Base-by-base conservation (phyloP, 2,888 invertebrate genomes). In the Polydrusus pterygomalis region DNA sequence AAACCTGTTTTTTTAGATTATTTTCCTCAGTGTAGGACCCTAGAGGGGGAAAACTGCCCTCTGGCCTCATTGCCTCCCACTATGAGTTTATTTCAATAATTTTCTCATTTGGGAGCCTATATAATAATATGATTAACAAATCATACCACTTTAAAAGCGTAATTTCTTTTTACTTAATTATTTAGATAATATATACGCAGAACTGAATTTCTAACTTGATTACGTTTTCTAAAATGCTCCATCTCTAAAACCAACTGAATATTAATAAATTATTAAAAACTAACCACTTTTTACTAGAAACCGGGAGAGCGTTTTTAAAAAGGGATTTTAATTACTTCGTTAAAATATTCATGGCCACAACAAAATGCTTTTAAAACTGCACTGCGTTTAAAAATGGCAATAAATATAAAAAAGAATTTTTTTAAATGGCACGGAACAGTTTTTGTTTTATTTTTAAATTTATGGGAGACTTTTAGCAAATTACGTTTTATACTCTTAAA, bases 281-380 rank as follows among this genome's bases (percentile, higher is more conserved):
- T 20, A 18, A 68, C 56, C 40, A 43, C 54, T 54, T 51, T 54
- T 51, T 54, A 6, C 40, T 38, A 30, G 56, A 17, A 34, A 65
- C 65, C 30, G 25, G 40, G 17, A 17, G 34, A 54, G 68, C 56
- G 54, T 38, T 68, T 49, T 68, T 18, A 68, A 68, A 68, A 68
- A 38, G 20, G 68, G 15, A 54, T 68, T 68, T 68, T 68, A 68
- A 68, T 68, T 68, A 56, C 56, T 54, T 20, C 1, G 54, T 68
- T 68, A 68, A 68, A 68, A 54, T 68, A 68, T 68, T 68, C 56
- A 68, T 54, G 20, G 40, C 54, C 68, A 43, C 54, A 51, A 68
- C 54, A 68, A 49, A 65, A 65, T 34, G 40, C 54, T 68, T 43
- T 54, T 54, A 54, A 68, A 68, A 54, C 54, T 68, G 13, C 47